phyloP scores from a whole-genome alignment of 2,888 invertebrate genomes.

The Eupithecia dodoneata region DNA sequence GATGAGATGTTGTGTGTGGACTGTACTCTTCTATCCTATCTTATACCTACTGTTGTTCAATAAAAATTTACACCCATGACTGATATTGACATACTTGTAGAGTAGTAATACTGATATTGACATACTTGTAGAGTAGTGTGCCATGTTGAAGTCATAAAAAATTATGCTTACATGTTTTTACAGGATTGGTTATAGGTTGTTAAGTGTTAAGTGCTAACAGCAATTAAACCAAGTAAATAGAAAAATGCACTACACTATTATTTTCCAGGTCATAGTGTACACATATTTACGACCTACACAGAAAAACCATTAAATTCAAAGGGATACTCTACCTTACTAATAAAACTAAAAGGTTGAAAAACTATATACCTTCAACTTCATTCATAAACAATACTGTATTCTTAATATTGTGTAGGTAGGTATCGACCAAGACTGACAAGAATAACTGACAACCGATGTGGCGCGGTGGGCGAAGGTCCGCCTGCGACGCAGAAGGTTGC shows the following conservation, averaged over 20 bases:
- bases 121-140: background rate
- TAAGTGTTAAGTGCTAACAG: background rate
- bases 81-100: background rate
- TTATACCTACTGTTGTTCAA: too few relatives aligned
- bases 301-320: background rate
- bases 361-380: too few relatives aligned
- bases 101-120: background rate
- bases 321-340: too few relatives aligned
- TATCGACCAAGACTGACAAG: too few relatives aligned
- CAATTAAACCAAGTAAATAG: background rate
- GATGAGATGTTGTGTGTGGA: background rate
- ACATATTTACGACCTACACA: background rate
- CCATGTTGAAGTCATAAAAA: constrained; percentile 1
- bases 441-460: too few relatives aligned
- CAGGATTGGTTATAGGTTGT: background rate
- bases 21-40: background rate
- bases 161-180: background rate
- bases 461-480: too few relatives aligned
- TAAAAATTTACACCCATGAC: too few relatives aligned
- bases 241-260: background rate
- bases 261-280: background rate
- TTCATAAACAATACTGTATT: too few relatives aligned
- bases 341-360: too few relatives aligned
- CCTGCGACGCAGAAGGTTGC: too few relatives aligned
- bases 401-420: too few relatives aligned